A percentile compares a stretch with the other conserved stretches of the same genome.
These are phyloP conservation scores for Parasteatoda lunata DNA, from an alignment of 2,888 invertebrate genomes.

Conservation along the genomic window DNA sequence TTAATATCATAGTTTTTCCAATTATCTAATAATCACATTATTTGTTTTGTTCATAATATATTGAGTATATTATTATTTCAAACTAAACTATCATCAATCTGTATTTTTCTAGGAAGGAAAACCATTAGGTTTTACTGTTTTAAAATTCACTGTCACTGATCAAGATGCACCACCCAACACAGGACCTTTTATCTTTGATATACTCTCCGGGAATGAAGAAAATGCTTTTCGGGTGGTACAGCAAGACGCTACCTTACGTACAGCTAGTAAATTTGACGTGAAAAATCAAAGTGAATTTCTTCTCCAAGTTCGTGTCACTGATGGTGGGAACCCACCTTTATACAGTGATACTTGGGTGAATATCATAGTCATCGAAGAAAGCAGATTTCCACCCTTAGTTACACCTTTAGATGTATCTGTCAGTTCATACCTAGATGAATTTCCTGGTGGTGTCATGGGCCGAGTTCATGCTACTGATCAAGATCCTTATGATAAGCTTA, in stretches of 20 bases:
- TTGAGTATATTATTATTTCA: not conserved
- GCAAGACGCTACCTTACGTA: constrained; percentile 87
- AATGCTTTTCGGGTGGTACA: constrained; percentile 87
- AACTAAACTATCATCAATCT: not conserved
- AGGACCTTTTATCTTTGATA: constrained; percentile 92
- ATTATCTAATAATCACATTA: not conserved
- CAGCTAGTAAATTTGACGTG: constrained; percentile 89
- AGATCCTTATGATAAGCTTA: constrained; percentile 91
- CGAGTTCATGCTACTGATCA: constrained; percentile 90
- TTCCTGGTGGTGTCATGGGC: constrained; percentile 91
- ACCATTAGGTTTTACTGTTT: constrained; percentile 85
- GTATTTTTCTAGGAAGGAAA: constrained; percentile 85
- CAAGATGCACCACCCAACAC: constrained; percentile 86
- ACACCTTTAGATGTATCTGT: constrained; percentile 89
- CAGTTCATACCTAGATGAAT: constrained; percentile 88
- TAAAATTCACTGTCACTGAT: constrained; percentile 88
- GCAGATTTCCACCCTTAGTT: constrained; percentile 93
- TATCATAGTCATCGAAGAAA: constrained; percentile 89
- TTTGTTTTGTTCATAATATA: not conserved
- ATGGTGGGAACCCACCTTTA: constrained; percentile 92
- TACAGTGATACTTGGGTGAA: constrained; percentile 89
- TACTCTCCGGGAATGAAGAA: constrained; percentile 89
- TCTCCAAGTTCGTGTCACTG: constrained; percentile 88
- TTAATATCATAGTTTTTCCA: not conserved
- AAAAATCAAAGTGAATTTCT: constrained; percentile 86